Base-by-base conservation (phyloP, 2,113 vertebrate species). In the Scophthalmus maximus region DNA sequence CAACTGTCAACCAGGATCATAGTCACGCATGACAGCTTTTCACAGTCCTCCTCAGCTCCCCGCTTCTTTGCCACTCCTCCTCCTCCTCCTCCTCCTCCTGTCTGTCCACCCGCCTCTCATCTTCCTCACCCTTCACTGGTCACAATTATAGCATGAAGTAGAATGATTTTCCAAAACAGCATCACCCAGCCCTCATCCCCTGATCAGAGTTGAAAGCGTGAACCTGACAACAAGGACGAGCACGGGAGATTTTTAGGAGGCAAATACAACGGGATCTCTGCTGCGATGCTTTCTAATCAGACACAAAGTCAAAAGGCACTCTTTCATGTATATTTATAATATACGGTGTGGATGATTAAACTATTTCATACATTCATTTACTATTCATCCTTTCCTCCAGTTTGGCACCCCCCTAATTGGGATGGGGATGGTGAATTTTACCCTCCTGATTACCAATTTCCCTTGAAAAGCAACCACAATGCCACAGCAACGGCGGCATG, bases 1-100 rank as follows among this genome's bases (percentile, higher is more conserved):
- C 89, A 86, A 92, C 91, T 89, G 90, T 91, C 90, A 85, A 83
- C 84, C 84, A 68, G 73, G 67, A 89, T 92, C 78, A 85, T 66
- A 74, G 87, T 92, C 88, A 91, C 78, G 79, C 89, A 88, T 88
- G 88, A 78, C 81, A 91, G 88, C 84, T 82, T 85, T 82, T 86
- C 83, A 82, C 84, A 76, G 76, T 63, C 81, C 65, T 76, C 70
- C 49, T 68, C 67, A 23, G 15, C 75, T 29, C 32, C 8, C 30
- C 22, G n/a, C n/a, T n/a, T n/a, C n/a, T n/a, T n/a, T n/a, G n/a
- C n/a, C n/a, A n/a, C n/a, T n/a, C n/a, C n/a, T 36, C 25, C 18
- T 32, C 6, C 22, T 27, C 11, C 52, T 47, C 30, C 63, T 51
- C 49, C 76, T 73, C 76, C 78, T 67, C 51, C 57, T 73, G 72